Base-by-base conservation (phyloP, 2,113 vertebrate genomes). In the Manacus vitellinus region DNA sequence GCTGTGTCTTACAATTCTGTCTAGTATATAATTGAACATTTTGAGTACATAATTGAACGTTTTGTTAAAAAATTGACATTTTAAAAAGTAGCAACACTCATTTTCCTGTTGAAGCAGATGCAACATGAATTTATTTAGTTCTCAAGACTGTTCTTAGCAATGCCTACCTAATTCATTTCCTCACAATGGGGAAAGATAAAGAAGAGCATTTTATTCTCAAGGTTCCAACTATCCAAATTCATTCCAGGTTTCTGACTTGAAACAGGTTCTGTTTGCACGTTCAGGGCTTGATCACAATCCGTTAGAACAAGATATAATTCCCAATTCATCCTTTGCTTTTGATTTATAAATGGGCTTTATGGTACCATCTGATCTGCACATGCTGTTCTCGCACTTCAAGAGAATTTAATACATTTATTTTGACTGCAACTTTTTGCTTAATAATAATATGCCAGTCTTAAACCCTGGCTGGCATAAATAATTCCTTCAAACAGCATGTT, bases 351-450 rank as follows among this genome's bases (percentile, higher is more conserved):
- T 78, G 47, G 56, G 30, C 39, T 81, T 37, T 39, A 4, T 6
- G 55, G 39, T 55, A 43, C 33, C 33, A 56, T 75, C 89, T 89
- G 68, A 89, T 86, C 71, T 4, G 31, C 43, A 10, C 66, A 2
- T 4, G 43, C 62, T 33, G n/a, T 6, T 92, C 46, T 58, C 76
- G 43, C n/a, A 14, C 72, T 85, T 88, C 63, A 68, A 41, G 25
- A 61, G 28, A 31, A 23, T 61, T 65, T 37, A 15, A 61, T 51
- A 16, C 54, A 41, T 33, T 21, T 52, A 62, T 79, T 95, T 80
- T 83, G 82, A 92, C 66, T 54, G 66, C 31, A 79, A 61, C 33
- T 44, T 92, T 92, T 95, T 94, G 52, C 68, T 92, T 92, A 61
- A 62, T 66, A 85, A 55, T 88, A 70, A 35, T 76, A 28, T 63